A percentile compares a stretch with the other conserved stretches of the same genome.
phyloP scores from a whole-genome alignment of 2,888 invertebrate genomes.

The Hirtodrosophila confusa region DNA sequence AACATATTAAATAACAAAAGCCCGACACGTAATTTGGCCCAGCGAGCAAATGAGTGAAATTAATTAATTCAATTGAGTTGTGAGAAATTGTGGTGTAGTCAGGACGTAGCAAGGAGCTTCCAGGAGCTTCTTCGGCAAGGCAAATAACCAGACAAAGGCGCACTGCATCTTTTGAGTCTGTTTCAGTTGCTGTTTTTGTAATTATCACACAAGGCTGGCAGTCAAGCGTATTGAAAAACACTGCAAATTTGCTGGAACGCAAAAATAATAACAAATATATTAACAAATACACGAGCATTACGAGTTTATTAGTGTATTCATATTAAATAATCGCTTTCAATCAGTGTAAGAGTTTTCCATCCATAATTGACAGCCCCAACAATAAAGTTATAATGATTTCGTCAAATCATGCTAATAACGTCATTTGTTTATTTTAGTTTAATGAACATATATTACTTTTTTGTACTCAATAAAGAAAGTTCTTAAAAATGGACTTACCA shows the following conservation, averaged over 20 bases:
- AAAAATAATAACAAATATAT: conserved; percentile 36
- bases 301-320: background rate
- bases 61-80: conserved; percentile 43
- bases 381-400: conserved; percentile 1
- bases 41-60: conserved; percentile 35
- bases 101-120: background rate
- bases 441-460: no score
- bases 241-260: conserved; percentile 34
- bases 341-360: conserved; percentile 4
- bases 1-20: conserved; percentile 3
- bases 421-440: background rate
- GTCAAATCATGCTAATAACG: background rate
- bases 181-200: conserved; percentile 25
- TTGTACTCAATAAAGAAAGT: no score
- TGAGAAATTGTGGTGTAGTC: conserved; percentile 13
- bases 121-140: background rate
- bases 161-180: conserved; percentile 9
- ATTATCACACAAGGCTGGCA: conserved; percentile 46
- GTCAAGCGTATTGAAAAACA: conserved; percentile 25
- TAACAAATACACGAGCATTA: conserved; percentile 1
- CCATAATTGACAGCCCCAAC: conserved; percentile 26
- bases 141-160: no score
- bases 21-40: conserved; percentile 1
- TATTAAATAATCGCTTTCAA: conserved; percentile 27
- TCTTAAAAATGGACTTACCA: no score